Percentiles rank a stretch among this genome's conserved stretches.
Evolutionary conservation across 1,140 invertebrate genomes (phyloP).

Genomic region (Orchestia grillus): DNA sequence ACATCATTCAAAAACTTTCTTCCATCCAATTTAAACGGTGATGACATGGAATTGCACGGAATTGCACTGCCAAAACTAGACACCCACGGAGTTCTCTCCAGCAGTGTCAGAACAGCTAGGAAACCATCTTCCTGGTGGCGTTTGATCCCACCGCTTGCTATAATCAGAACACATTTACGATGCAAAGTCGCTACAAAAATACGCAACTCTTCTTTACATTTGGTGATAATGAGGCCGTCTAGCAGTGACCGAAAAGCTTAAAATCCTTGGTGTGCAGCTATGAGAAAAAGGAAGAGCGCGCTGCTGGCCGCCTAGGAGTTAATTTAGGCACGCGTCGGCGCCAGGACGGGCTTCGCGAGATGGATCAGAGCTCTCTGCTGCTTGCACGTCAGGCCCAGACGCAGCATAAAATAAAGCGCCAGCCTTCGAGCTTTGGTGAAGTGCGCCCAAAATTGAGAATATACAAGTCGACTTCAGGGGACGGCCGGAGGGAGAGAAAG

Average conservation of each 20-base stretch:
- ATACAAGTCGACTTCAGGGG: background rate
- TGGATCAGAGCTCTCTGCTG: slow-evolving; percentile 28
- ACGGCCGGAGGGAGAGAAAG: background rate
- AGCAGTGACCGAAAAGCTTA: background rate
- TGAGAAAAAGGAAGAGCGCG: background rate
- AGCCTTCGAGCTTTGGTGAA: slow-evolving; percentile 2
- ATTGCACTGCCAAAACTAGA: background rate
- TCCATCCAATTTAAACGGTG: no score
- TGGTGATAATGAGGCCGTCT: background rate
- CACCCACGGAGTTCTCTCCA: background rate
- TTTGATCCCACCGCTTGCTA: background rate
- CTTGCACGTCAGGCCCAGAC: background rate
- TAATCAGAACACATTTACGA: background rate
- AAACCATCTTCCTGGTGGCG: background rate
- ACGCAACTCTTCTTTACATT: background rate
- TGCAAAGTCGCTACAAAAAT: background rate
- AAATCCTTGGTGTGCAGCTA: background rate
- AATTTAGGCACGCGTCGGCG: slow-evolving; percentile 46
- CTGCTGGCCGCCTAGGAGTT: background rate
- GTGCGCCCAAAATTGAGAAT: slow-evolving; percentile 28
- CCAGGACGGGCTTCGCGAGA: slow-evolving; percentile 4
- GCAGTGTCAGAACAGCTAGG: background rate
- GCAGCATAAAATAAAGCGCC: slow-evolving; percentile 50
- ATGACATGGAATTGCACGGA: background rate
- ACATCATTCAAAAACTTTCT: no score